Evolutionary conservation across 2,113 vertebrate genomes (phyloP).

Genomic region (Eira barbara): DNA sequence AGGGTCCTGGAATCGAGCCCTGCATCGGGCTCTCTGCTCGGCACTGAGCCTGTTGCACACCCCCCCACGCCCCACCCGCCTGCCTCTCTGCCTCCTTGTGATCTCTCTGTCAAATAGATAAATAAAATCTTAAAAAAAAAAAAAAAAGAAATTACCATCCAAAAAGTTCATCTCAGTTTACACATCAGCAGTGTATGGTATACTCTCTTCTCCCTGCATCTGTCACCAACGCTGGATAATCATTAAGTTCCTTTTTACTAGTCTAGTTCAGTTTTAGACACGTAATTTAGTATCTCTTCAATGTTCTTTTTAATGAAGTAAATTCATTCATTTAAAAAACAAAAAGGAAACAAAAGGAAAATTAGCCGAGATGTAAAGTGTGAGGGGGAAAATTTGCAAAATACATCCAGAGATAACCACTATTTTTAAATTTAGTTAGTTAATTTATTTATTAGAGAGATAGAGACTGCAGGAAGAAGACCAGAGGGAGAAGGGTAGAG

Average conservation of each 20-base stretch:
- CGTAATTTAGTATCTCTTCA: slow-evolving; percentile 24
- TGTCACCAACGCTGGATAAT: not conserved
- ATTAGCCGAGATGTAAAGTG: not conserved
- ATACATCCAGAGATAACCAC: not conserved
- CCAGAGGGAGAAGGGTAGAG: not conserved
- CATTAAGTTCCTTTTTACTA: not conserved
- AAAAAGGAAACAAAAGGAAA: not conserved
- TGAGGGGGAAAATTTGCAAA: not conserved
- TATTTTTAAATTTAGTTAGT: not conserved
- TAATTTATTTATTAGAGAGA: no score
- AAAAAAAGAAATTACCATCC: not conserved
- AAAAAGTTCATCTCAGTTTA: not conserved
- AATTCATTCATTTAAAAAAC: not conserved
- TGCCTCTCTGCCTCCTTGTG: no score
- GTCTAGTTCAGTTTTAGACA: not conserved
- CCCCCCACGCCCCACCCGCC: no score
- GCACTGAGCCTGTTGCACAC: no score
- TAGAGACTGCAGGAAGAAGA: not conserved
- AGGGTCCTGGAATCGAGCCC: no score
- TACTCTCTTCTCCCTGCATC: not conserved
- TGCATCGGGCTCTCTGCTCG: no score
- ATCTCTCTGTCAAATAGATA: no score
- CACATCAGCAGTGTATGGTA: not conserved
- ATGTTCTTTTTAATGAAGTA: slow-evolving; percentile 17
- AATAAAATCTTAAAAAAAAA: no score